Conservation (phyloP, 2,797 vertebrate genomes). For the Leptatherina wallacei region DNA sequence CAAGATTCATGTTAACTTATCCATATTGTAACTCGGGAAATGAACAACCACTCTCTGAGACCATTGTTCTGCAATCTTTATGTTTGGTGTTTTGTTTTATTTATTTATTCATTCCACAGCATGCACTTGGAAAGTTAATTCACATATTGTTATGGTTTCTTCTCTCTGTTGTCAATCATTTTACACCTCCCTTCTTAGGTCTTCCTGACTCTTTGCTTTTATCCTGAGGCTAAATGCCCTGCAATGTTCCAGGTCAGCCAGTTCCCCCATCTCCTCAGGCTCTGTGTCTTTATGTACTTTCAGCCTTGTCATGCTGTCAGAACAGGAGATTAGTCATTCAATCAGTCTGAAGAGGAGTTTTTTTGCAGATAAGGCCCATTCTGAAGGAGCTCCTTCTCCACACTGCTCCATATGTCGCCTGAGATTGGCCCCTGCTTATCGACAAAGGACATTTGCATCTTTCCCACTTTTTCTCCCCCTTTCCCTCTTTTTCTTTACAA, state of each 20-base stretch:
- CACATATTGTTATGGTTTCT: slow-evolving; percentile 2
- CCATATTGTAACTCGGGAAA: slow-evolving; percentile 29
- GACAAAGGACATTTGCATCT: slow-evolving; percentile 73
- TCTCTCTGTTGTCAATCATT: slow-evolving; percentile 34
- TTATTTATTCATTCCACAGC: neutral
- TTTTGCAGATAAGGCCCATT: slow-evolving; percentile 73
- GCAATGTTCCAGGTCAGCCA: slow-evolving; percentile 48
- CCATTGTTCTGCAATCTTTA: neutral
- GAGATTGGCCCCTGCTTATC: slow-evolving; percentile 73
- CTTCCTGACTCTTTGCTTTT: slow-evolving; percentile 19
- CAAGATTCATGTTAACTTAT: slow-evolving; percentile 55
- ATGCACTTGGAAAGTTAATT: slow-evolving; percentile 15
- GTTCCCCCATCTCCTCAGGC: slow-evolving; percentile 54
- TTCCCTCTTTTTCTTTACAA: slow-evolving; percentile 33
- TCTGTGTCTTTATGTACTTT: slow-evolving; percentile 69
- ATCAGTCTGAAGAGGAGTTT: slow-evolving; percentile 76
- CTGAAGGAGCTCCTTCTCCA: slow-evolving; percentile 74
- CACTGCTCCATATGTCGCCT: slow-evolving; percentile 65
- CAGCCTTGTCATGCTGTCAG: slow-evolving; percentile 76
- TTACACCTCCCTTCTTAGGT: neutral
- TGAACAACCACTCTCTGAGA: slow-evolving; percentile 7
- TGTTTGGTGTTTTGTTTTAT: neutral
- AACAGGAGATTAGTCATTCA: slow-evolving; percentile 82
- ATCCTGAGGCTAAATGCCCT: slow-evolving; percentile 56
- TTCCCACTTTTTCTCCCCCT: slow-evolving; percentile 23